A percentile compares a stretch with the other conserved stretches of the same genome.
These are phyloP conservation scores for Aplodontia rufa DNA, from an alignment of 2,113 vertebrate species.

Conservation along the genomic window DNA sequence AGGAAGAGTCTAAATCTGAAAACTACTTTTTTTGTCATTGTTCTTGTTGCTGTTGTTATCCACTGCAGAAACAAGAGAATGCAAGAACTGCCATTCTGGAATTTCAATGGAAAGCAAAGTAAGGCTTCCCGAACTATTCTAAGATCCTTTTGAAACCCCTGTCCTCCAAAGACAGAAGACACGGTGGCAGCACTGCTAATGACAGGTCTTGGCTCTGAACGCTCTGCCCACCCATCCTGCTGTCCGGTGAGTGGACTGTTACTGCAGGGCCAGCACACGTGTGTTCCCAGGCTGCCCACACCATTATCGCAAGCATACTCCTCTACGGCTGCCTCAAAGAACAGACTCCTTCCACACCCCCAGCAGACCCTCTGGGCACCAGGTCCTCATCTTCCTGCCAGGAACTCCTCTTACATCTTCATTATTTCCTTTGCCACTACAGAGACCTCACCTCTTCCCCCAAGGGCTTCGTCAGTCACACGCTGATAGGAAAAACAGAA, in stretches of 20 bases:
- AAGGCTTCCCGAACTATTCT: background rate
- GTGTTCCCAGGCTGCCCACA: no score
- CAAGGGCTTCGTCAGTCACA: background rate
- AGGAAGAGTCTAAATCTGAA: constrained; percentile 16
- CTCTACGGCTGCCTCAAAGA: background rate
- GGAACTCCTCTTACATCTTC: background rate
- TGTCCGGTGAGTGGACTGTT: background rate
- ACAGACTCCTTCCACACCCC: background rate
- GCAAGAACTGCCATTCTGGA: background rate
- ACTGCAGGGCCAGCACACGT: background rate
- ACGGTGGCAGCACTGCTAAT: background rate
- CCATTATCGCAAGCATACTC: no score
- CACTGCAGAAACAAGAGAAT: background rate
- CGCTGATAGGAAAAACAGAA: background rate
- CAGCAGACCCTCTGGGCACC: background rate
- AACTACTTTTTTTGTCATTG: background rate
- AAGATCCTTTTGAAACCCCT: background rate
- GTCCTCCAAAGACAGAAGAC: background rate
- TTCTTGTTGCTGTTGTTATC: no score
- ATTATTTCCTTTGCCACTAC: background rate
- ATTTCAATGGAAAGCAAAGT: background rate
- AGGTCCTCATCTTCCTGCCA: background rate
- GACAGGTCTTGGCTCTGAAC: background rate
- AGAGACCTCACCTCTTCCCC: background rate
- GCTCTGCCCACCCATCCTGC: background rate